phyloP scores from a whole-genome alignment of 2,113 vertebrate genomes.

The Spilogale gracilis region DNA sequence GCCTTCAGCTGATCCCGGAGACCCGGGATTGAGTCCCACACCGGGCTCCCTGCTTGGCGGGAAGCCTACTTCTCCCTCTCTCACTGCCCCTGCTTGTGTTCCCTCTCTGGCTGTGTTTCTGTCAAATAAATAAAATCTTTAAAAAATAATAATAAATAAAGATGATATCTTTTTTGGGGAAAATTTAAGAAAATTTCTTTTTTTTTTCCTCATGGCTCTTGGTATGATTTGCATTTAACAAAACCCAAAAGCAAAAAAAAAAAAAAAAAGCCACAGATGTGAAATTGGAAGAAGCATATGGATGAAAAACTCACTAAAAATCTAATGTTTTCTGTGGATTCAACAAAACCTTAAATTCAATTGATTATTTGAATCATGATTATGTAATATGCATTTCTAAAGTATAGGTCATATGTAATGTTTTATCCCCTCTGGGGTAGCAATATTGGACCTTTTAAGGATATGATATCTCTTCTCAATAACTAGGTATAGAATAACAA shows the following conservation, averaged over 20 bases:
- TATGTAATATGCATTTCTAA: conserved; percentile 33
- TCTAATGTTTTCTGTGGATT: conserved; percentile 42
- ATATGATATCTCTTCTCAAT: background rate
- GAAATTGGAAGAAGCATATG: conserved; percentile 25
- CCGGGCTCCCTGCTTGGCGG: too few species aligned
- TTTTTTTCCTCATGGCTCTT: background rate
- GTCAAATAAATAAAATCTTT: too few species aligned
- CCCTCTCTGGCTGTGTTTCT: too few species aligned
- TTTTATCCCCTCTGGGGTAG: background rate
- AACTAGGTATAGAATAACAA: background rate
- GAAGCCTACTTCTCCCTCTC: too few species aligned
- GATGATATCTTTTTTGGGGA: background rate
- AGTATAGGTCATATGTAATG: background rate
- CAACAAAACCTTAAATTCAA: conserved; percentile 41
- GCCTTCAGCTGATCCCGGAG: too few species aligned
- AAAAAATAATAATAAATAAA: too few species aligned
- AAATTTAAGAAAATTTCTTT: background rate
- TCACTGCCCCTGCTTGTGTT: too few species aligned
- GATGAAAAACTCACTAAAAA: conserved; percentile 55
- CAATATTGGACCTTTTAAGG: background rate
- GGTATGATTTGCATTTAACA: background rate
- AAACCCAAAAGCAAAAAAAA: background rate
- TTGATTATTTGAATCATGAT: conserved; percentile 18
- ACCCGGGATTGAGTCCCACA: too few species aligned
- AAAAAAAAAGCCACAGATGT: conserved; percentile 12